Base-by-base conservation (phyloP, 2,113 vertebrate species). In the Cygnus buccinator region DNA sequence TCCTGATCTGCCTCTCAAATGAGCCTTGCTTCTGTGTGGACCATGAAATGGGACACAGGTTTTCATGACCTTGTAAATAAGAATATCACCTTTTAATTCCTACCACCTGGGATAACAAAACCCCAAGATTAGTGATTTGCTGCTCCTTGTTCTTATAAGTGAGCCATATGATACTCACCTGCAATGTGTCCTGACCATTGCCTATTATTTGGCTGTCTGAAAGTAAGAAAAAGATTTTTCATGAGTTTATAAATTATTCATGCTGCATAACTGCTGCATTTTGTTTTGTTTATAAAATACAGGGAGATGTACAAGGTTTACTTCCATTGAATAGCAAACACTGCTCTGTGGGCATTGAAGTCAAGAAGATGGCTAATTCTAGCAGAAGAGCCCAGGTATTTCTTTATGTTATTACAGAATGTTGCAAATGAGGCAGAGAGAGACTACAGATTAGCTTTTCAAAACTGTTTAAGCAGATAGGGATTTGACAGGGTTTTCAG, bases 401-500 rank as follows among this genome's bases (percentile, higher is more conserved):
- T 68, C 63, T 59, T 52, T 41, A 11, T 16, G 26, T 52, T 28
- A 33, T 55, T 13, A 71, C 3, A 48, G n/a, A 70, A 80, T 23
- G 71, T 20, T 6, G 10, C n/a, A 57, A 61, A 79, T 1, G 2
- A 83, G 14, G 23, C 0, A 0, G 25, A 52, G 22, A 37, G 16
- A 78, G 5, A 65, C 17, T 39, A 52, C 72, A 21, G 48, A 75
- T 22, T 25, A 71, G 26, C 19, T 63, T 77, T 39, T 59, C 79
- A 78, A 72, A 84, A 58, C 1, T 28, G 8, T 35, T 76, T 37
- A 65, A 91, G 54, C 22, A 57, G 54, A 80, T 0, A 61, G 21
- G 37, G 13, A 54, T 8, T 58, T 59, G 25, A 28, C 4, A 15
- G 15, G 3, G 15, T 48, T 95, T 63, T 85, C 52, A 39, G 52